Base-by-base conservation (phyloP, 2,888 invertebrate genomes). In the Ichneumoninae sp. region DNA sequence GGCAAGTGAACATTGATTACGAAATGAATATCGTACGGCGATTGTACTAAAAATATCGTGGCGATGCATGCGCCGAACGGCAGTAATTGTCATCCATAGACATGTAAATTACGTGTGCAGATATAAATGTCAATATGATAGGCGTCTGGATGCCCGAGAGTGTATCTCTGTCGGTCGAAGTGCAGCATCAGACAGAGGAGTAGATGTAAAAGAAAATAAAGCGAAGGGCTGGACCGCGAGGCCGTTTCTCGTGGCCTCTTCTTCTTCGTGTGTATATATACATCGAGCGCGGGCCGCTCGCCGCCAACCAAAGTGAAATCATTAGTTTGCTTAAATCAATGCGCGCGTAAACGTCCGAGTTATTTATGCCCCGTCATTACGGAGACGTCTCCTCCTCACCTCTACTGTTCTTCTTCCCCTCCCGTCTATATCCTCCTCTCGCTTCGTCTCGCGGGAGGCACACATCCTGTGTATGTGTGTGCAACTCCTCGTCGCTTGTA, bases 241-340 rank as follows among this genome's bases (percentile, higher is more conserved):
- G 82, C 80, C 72, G 79, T 85, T 82, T 80, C 84, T 82, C 79
- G 84, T 84, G 84, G 84, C 72, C 76, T 85, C 83, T 81, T 69
- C 79, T 80, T 68, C 79, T 26, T 62, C 30, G 60, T 50, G 62
- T 47, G 60, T 66, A 66, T 74, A 62, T 75, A 72, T 44, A 72
- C 47, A 72, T 16, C 50, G 54, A 22, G 78, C 54, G 71, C 71
- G 79, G 72, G 71, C 33, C 57, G 78, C 76, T 44, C 80, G 82
- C 82, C 80, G 89, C 90, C 90, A 91, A 91, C 93, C 93, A 93
- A 93, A 93, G 93, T 93, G 92, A 93, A 93, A 93, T 93, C 93
- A 93, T 93, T 93, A 93, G 93, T 93, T 93, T 93, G 93, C 93
- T 93, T 93, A 93, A 93, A 93, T 93, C 93, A 93, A 93, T 93